These are phyloP conservation scores for Trogon surrucura DNA, from an alignment of 2,113 vertebrate genomes.

Conservation along the genomic window DNA sequence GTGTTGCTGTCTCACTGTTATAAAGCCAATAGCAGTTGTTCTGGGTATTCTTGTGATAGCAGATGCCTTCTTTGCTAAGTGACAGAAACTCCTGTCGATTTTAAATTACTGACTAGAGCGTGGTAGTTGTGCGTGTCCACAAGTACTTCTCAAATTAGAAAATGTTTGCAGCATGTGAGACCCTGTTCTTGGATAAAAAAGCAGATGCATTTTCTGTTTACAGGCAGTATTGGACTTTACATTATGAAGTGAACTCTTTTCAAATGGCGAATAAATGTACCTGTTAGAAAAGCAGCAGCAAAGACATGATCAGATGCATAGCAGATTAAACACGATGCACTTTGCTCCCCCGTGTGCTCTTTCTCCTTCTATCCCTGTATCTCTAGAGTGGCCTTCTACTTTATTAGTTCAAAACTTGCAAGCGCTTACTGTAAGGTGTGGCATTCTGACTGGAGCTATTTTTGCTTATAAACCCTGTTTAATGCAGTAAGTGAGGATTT, in stretches of 20 bases:
- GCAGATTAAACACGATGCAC: background rate
- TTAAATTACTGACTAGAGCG: fast-evolving
- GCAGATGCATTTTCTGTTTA: background rate
- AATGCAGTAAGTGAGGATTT: conserved; percentile 23
- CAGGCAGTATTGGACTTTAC: background rate
- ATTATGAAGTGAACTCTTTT: background rate
- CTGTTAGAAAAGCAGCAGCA: background rate
- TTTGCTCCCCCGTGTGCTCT: background rate
- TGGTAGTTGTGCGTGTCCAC: background rate
- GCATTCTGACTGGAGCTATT: background rate
- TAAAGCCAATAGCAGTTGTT: background rate
- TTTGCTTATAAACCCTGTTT: conserved; percentile 8
- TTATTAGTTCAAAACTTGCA: background rate
- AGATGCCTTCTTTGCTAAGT: background rate
- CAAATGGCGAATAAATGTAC: background rate
- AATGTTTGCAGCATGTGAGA: background rate
- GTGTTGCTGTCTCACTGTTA: background rate
- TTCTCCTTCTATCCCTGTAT: background rate
- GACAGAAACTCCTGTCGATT: background rate
- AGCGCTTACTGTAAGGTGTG: background rate
- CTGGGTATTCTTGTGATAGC: background rate
- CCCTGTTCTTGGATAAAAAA: background rate
- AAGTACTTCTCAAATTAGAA: background rate
- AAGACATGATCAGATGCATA: background rate
- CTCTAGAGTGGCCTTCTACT: background rate